These are phyloP conservation scores for Macaca fascicularis DNA, from an alignment of 2,113 vertebrate genomes.

Conservation along the genomic window T2T-MFA8v1.1 NC_088391.1:32220501-32221000, in stretches of 20 bases:
- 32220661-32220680: background rate
- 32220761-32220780: background rate
- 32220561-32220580: background rate
- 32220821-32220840: background rate
- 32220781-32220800: background rate
- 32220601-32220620: background rate
- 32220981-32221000: background rate
- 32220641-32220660: background rate
- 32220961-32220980: background rate
- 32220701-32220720: background rate
- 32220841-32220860: background rate
- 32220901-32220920: background rate
- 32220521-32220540: background rate
- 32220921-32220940: background rate
- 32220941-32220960: background rate
- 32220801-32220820: background rate
- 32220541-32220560: background rate
- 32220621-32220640: background rate
- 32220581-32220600: background rate
- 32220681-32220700: background rate
- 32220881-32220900: background rate
- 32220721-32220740: background rate
- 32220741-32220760: background rate
- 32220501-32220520: background rate
- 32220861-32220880: background rate